These are phyloP conservation scores for Oreochromis tanganicae DNA, from an alignment of 2,113 vertebrate species.

Conservation along the genomic window DNA sequence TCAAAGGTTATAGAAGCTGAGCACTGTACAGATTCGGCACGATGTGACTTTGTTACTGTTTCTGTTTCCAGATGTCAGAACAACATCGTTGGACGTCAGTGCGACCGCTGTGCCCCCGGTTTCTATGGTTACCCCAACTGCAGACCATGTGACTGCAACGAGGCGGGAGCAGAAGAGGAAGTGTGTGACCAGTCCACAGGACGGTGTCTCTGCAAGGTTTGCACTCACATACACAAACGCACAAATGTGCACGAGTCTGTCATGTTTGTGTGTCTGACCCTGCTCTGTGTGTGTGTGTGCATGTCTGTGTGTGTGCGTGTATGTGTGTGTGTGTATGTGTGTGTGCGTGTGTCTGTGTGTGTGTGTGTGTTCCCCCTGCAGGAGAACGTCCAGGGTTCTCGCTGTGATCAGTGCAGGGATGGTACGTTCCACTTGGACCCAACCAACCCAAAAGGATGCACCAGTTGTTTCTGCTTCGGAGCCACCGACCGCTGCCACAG, in stretches of 20 bases:
- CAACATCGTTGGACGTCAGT: constrained; percentile 84
- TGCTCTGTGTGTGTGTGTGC: fast-evolving
- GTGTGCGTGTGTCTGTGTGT: background rate
- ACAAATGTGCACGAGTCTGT: background rate
- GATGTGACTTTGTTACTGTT: background rate
- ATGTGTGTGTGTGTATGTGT: background rate
- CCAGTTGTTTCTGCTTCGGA: constrained; percentile 96
- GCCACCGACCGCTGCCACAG: constrained; percentile 89
- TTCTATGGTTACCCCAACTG: constrained; percentile 87
- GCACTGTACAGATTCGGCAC: background rate
- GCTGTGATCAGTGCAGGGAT: constrained; percentile 87
- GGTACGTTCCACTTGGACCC: constrained; percentile 91
- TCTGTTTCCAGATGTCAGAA: constrained; percentile 80
- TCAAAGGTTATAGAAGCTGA: background rate
- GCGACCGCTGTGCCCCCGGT: constrained; percentile 84
- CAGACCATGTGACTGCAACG: constrained; percentile 82
- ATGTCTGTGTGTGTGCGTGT: fast-evolving
- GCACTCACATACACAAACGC: background rate
- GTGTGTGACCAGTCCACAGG: constrained; percentile 82
- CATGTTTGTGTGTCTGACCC: background rate
- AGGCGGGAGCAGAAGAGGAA: constrained; percentile 76
- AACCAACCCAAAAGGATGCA: constrained; percentile 92
- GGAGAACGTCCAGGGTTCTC: constrained; percentile 89
- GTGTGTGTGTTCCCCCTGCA: constrained; percentile 30
- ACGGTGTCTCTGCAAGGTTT: constrained; percentile 91